phyloP scores from a whole-genome alignment of 1,140 invertebrate genomes.

The Lordiphosa collinella region DNA sequence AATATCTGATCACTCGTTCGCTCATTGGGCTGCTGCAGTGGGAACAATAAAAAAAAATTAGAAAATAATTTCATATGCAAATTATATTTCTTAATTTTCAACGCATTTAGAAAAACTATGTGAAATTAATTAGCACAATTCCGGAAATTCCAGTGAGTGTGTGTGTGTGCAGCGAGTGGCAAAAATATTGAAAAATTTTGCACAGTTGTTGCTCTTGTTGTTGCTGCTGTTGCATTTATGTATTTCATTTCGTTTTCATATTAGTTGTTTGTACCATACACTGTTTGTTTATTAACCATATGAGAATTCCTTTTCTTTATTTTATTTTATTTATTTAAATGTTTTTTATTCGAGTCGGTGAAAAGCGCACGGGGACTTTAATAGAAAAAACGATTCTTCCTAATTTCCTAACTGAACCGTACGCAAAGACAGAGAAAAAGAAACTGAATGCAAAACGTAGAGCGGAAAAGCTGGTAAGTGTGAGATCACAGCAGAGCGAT shows the following conservation, averaged over 20 bases:
- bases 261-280: slow-evolving; percentile 40
- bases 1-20: slow-evolving; percentile 34
- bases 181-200: slow-evolving; percentile 62
- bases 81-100: slow-evolving; percentile 43
- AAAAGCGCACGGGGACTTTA: slow-evolving; percentile 56
- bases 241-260: slow-evolving; percentile 31
- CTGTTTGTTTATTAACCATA: slow-evolving; percentile 24
- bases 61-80: slow-evolving; percentile 68
- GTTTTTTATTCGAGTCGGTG: slow-evolving; percentile 57
- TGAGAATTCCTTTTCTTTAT: slow-evolving; percentile 51
- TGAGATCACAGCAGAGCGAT: slow-evolving; percentile 24
- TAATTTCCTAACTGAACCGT: slow-evolving; percentile 63
- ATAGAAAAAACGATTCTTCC: slow-evolving; percentile 59
- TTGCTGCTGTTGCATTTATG: slow-evolving; percentile 22
- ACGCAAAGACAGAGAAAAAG: slow-evolving; percentile 69
- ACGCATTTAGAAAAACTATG: slow-evolving; percentile 16
- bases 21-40: slow-evolving; percentile 54
- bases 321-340: slow-evolving; percentile 35
- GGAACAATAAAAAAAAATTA: slow-evolving; percentile 55
- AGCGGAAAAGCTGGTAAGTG: slow-evolving; percentile 37
- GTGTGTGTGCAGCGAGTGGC: too few species aligned
- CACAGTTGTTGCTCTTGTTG: slow-evolving; percentile 61
- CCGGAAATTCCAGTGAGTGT: slow-evolving; percentile 11
- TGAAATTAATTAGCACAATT: slow-evolving; percentile 14
- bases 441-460: slow-evolving; percentile 65